Conservation (phyloP, 30 jellyfish, hydroid and myxozoan species). For the Cassiopea andromeda region DNA sequence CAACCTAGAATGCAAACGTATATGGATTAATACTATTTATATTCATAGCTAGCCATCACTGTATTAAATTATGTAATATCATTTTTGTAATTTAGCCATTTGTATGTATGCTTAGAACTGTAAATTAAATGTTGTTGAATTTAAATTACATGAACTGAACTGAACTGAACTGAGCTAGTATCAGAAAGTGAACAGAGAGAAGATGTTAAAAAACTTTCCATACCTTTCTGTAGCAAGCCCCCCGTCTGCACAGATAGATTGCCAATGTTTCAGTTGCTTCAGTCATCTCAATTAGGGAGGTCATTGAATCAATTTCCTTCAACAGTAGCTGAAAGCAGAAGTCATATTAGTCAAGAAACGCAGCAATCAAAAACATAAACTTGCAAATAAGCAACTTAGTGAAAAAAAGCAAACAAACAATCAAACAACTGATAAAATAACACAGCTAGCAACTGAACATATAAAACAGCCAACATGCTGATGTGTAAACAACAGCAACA, state of each 20-base stretch:
- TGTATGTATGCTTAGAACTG: too few species aligned
- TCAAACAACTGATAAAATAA: neutral
- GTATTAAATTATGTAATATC: too few species aligned
- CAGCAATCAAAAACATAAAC: neutral
- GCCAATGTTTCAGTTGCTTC: conserved; percentile 69
- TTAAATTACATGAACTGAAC: too few species aligned
- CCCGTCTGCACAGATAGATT: conserved; percentile 82
- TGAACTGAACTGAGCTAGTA: too few species aligned
- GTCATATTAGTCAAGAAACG: neutral
- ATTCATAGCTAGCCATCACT: too few species aligned
- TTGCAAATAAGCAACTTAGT: too few species aligned
- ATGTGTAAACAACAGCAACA: too few species aligned
- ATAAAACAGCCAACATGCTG: too few species aligned
- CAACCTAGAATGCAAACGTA: conserved; percentile 44
- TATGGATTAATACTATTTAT: too few species aligned
- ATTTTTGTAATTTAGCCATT: too few species aligned
- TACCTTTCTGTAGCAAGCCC: conserved; percentile 86
- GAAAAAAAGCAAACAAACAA: neutral
- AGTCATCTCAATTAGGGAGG: conserved; percentile 27
- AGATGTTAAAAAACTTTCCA: neutral
- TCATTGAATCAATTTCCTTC: conserved; percentile 56
- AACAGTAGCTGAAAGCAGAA: conserved; percentile 7
- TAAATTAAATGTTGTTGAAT: too few species aligned
- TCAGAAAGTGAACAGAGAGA: neutral
- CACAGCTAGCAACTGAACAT: too few species aligned